Conservation (phyloP, 2,113 vertebrate species). For the Gymnobelideus leadbeateri region DNA sequence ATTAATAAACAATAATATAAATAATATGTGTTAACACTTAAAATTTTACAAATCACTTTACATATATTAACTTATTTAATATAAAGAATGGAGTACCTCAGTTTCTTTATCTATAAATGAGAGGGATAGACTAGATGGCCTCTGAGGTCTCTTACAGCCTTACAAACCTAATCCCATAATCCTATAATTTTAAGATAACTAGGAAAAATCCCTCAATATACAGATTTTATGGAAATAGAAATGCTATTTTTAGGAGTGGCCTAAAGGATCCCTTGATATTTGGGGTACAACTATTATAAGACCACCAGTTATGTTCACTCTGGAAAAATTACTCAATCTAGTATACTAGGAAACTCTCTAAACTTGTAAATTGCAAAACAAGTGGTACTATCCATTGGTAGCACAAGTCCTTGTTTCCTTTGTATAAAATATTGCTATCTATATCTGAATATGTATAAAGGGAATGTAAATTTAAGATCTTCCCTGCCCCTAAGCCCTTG, state of each 20-base stretch:
- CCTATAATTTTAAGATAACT: neutral
- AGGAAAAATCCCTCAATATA: neutral
- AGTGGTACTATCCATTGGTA: neutral
- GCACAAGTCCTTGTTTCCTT: neutral
- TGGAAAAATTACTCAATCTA: neutral
- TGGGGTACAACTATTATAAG: neutral
- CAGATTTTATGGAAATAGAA: neutral
- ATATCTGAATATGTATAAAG: neutral
- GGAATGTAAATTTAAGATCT: too few relatives aligned
- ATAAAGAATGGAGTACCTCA: neutral
- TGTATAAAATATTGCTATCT: neutral
- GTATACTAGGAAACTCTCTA: neutral
- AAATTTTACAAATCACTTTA: neutral
- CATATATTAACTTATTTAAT: neutral
- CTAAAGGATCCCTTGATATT: neutral
- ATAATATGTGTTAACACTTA: neutral
- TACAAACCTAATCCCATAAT: neutral
- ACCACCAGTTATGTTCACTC: neutral
- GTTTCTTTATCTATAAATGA: neutral
- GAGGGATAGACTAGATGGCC: neutral
- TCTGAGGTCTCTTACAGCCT: neutral
- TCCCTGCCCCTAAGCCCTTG: too few relatives aligned
- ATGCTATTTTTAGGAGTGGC: neutral
- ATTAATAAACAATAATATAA: neutral
- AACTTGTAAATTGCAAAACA: neutral